Evolutionary conservation across 2,888 invertebrate genomes (phyloP), one percentile per base, ranked within the genome.

Genomic region (Heliconius erato): DNA sequence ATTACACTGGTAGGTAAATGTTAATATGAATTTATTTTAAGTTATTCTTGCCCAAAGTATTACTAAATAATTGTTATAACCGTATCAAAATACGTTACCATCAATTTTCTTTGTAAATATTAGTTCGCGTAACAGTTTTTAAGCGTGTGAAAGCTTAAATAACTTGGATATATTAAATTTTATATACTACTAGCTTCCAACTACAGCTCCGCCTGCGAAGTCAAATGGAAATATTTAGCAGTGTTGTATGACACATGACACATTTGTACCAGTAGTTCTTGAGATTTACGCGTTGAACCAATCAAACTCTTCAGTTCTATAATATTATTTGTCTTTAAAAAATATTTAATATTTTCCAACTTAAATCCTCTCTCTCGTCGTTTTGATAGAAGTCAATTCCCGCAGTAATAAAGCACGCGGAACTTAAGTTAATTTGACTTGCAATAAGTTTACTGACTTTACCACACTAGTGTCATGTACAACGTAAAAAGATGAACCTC

Each of bases 331-430:
- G 23, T 3, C 7, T 23, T 54, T 23, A 9, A 23, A 23, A 6
- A 54, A 54, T 54, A 19, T 54, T 54, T 54, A 54, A 54, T 19
- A 67, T 1, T 65, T 26, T 44, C 23, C 40, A 16, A 49, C 32
- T 63, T 54, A 14, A 72, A 65, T 40, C 67, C 3, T 16, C 40
- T 35, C 35, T 40, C 40, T 86, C 86, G 89, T 89, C 87, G 87
- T 88, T 87, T 85, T 86, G 87, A 82, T 88, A 90, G 90, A 88
- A 88, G 85, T 80, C 81, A 80, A 86, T 85, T 90, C 90, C 87
- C 90, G 89, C 89, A 87, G 84, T 86, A 85, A 85, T 86, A 84
- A 83, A 84, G 82, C 77, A 83, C 84, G 82, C 84, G 83, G 84
- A 83, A 86, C 82, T 80, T 77, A 81, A 81, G 77, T 82, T 80